Percentiles rank a stretch among this genome's conserved stretches.
Conservation (phyloP, 2,113 vertebrate genomes). For the Megaceryle maxima region DNA sequence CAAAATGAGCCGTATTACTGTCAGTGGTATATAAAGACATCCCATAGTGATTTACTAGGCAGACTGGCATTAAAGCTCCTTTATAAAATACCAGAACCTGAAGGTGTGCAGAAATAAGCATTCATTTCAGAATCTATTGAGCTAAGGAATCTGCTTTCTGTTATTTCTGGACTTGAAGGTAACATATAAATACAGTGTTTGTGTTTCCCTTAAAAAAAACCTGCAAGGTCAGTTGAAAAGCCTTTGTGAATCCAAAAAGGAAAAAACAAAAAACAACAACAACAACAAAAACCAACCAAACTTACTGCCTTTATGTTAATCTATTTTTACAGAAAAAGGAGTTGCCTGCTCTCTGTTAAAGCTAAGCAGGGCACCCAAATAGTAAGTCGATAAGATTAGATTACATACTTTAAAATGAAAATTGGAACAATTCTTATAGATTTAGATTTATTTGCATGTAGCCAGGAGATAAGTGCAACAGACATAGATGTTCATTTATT, state of each 20-base stretch:
- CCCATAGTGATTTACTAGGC: conserved; percentile 74
- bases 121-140: conserved; percentile 66
- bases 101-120: conserved; percentile 68
- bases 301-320: not conserved
- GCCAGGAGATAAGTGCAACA: not conserved
- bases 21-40: conserved; percentile 75
- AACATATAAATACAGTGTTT: conserved; percentile 22
- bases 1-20: conserved; percentile 80
- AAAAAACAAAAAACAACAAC: not conserved
- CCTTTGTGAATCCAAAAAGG: not conserved
- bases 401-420: not conserved
- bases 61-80: conserved; percentile 67
- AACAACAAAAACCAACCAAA: not conserved
- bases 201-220: conserved; percentile 9
- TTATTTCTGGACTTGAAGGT: conserved; percentile 59
- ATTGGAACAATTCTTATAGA: not conserved
- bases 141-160: conserved; percentile 57
- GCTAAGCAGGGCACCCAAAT: not conserved
- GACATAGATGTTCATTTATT: not conserved
- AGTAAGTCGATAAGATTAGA: not conserved
- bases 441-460: not conserved
- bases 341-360: not conserved
- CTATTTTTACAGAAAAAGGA: not conserved
- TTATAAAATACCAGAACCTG: conserved; percentile 68
- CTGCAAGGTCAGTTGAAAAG: conserved; percentile 45